Evolutionary conservation across 2,888 invertebrate genomes (phyloP).

Genomic region (Stratiomys singularior): DNA sequence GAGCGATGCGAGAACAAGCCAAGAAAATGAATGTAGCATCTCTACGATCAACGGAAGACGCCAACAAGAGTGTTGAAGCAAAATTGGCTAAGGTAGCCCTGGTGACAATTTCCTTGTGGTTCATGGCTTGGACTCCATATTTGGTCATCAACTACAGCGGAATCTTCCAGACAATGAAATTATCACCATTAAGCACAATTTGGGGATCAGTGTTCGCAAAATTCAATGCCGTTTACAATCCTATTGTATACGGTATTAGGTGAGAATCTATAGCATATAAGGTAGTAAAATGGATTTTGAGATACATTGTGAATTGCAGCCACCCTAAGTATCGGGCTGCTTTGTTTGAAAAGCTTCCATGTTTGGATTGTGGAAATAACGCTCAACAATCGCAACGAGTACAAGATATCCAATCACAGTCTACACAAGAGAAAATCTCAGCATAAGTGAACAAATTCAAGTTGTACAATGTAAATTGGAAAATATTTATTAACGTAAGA

Average conservation of each 20-base stretch:
- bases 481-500: too few species aligned
- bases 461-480: too few species aligned
- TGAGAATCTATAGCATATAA: neutral
- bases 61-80: constrained; percentile 68
- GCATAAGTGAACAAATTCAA: neutral
- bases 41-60: constrained; percentile 68
- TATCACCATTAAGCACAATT: constrained; percentile 69
- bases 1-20: constrained; percentile 71
- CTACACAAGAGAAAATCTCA: constrained; percentile 23
- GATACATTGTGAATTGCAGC: constrained; percentile 58
- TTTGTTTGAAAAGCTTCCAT: constrained; percentile 71
- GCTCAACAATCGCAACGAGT: constrained; percentile 49
- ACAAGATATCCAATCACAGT: constrained; percentile 7
- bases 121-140: constrained; percentile 75
- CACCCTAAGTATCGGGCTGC: constrained; percentile 73
- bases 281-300: too few species aligned
- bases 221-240: constrained; percentile 70
- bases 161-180: constrained; percentile 66
- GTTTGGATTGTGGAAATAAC: constrained; percentile 66
- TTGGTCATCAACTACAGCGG: constrained; percentile 69
- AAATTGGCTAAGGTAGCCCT: constrained; percentile 72
- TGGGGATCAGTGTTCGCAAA: constrained; percentile 73
- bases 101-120: constrained; percentile 73
- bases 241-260: constrained; percentile 70
- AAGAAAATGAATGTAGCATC: constrained; percentile 75